Conservation (phyloP, 2,797 vertebrate genomes). For the Micrastur ruficollis region DNA sequence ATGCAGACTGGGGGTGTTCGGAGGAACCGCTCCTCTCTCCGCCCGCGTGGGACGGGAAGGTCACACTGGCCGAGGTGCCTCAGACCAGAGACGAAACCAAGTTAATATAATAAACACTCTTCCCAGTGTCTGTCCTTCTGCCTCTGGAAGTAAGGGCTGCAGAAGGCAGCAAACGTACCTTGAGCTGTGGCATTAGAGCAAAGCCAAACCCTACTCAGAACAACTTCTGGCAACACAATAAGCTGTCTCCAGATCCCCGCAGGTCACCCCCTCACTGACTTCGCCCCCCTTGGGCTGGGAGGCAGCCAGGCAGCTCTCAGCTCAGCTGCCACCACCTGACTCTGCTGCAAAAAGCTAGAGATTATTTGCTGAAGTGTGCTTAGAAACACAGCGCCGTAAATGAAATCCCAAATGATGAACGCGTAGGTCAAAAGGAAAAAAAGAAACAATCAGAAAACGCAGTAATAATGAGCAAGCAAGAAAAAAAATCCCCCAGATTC, state of each 20-base stretch:
- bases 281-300: background rate
- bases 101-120: fast-evolving
- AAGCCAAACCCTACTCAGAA: background rate
- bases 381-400: background rate
- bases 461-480: background rate
- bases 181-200: background rate
- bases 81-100: background rate
- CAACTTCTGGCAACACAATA: background rate
- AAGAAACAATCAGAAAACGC: background rate
- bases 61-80: background rate
- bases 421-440: background rate
- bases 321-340: background rate
- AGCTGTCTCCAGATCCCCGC: background rate
- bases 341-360: background rate
- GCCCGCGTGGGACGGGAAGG: fast-evolving
- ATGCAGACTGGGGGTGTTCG: fast-evolving
- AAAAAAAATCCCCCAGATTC: background rate
- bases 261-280: background rate
- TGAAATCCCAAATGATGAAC: background rate
- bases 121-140: background rate
- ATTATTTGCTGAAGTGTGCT: background rate
- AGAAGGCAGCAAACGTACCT: background rate
- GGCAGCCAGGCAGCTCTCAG: background rate
- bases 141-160: background rate
- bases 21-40: background rate